Evolutionary conservation across 37 sponge, comb jelly and placozoan species (phyloP).

Genomic region (Amphimedon queenslandica): DNA sequence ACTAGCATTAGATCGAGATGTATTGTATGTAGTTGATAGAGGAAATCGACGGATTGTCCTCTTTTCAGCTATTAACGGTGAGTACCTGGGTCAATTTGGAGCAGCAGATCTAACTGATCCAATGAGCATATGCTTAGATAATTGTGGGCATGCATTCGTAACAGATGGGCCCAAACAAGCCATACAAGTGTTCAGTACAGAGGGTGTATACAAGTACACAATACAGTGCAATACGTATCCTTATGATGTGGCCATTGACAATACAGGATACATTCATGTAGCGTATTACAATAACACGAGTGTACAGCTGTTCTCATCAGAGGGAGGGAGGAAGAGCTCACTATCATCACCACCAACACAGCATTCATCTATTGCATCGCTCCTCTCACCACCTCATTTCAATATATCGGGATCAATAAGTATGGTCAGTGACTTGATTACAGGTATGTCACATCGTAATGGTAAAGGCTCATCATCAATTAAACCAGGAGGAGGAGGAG

Average conservation of each 20-base stretch:
- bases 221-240: slow-evolving; percentile 25
- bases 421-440: too few species aligned
- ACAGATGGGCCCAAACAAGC: slow-evolving; percentile 34
- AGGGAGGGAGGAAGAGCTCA: too few species aligned
- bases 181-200: slow-evolving; percentile 30
- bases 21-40: slow-evolving; percentile 33
- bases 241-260: slow-evolving; percentile 48
- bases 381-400: too few species aligned
- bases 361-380: too few species aligned
- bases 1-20: slow-evolving; percentile 26
- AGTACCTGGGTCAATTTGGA: slow-evolving; percentile 37
- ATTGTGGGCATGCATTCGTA: slow-evolving; percentile 14
- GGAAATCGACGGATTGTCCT: slow-evolving; percentile 37
- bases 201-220: slow-evolving; percentile 17
- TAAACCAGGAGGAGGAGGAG: too few species aligned
- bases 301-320: slow-evolving; percentile 25
- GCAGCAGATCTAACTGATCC: too few species aligned
- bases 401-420: too few species aligned
- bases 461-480: too few species aligned
- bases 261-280: slow-evolving; percentile 33
- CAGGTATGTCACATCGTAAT: too few species aligned
- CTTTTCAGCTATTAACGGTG: slow-evolving; percentile 6
- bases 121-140: too few species aligned
- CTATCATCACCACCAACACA: too few species aligned
- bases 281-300: slow-evolving; percentile 3